These are phyloP conservation scores for Metalampra italica DNA, from an alignment of 2,888 invertebrate species.

Conservation along the genomic window DNA sequence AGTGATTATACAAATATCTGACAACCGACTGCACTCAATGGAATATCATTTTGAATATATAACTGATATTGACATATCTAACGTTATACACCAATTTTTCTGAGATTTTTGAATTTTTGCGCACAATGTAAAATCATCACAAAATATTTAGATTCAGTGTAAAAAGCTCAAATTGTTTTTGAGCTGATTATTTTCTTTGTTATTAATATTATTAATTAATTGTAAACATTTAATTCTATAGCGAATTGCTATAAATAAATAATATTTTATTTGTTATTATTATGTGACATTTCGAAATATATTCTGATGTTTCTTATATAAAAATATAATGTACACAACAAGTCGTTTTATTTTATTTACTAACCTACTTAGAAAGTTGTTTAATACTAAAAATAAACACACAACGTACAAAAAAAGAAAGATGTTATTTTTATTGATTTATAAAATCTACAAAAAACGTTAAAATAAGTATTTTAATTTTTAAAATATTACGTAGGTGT, in stretches of 20 bases:
- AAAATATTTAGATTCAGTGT: slow-evolving; percentile 31
- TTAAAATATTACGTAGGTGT: background rate
- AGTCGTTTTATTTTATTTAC: slow-evolving; percentile 37
- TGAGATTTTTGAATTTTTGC: slow-evolving; percentile 43
- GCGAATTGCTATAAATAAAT: slow-evolving; percentile 5
- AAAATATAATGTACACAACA: slow-evolving; percentile 21
- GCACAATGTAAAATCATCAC: slow-evolving; percentile 44
- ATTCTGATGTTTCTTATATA: slow-evolving; percentile 73
- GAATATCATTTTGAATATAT: slow-evolving; percentile 48
- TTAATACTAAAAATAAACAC: background rate
- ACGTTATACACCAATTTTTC: slow-evolving; percentile 49
- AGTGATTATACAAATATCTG: slow-evolving; percentile 11
- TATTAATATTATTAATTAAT: slow-evolving; percentile 12
- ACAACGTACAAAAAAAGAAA: background rate
- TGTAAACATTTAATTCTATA: slow-evolving; percentile 9
- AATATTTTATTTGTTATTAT: slow-evolving; percentile 45
- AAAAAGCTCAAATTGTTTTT: slow-evolving; percentile 25
- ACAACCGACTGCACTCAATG: slow-evolving; percentile 41
- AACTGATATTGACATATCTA: slow-evolving; percentile 45
- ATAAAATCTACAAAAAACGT: slow-evolving; percentile 2
- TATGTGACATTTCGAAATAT: slow-evolving; percentile 71
- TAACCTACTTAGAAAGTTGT: background rate
- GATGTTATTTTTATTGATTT: slow-evolving; percentile 3
- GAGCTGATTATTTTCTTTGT: slow-evolving; percentile 13
- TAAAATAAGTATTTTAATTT: slow-evolving; percentile 3